Percentiles rank a stretch among this genome's conserved stretches.
Evolutionary conservation across 2,888 invertebrate genomes (phyloP).

Genomic region (Pachymerium ferrugineum): DNA sequence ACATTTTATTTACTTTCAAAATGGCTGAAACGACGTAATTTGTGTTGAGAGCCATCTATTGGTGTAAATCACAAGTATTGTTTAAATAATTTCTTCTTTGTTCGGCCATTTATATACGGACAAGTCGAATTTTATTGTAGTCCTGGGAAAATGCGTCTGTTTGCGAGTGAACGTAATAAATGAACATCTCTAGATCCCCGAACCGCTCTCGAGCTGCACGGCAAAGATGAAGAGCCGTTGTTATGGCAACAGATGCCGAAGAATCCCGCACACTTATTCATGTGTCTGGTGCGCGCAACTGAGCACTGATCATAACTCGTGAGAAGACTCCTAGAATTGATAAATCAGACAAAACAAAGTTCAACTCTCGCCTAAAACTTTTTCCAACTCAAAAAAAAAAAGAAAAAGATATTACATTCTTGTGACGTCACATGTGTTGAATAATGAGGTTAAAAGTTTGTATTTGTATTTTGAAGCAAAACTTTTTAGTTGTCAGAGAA

Average conservation of each 20-base stretch:
- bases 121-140: constrained; percentile 21
- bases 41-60: too few species aligned
- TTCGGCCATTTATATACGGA: neutral
- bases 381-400: too few species aligned
- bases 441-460: neutral
- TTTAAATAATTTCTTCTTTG: neutral
- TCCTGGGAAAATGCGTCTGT: constrained; percentile 12
- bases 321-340: constrained; percentile 5
- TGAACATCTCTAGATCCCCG: constrained; percentile 18
- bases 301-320: constrained; percentile 21
- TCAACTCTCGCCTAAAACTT: too few species aligned
- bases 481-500: neutral
- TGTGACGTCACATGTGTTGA: too few species aligned
- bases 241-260: constrained; percentile 18
- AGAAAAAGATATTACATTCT: too few species aligned
- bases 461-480: neutral
- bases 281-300: constrained; percentile 10
- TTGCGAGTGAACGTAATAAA: constrained; percentile 15
- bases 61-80: too few species aligned
- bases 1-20: too few species aligned
- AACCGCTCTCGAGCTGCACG: constrained; percentile 12
- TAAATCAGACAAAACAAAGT: constrained; percentile 11
- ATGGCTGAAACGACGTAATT: too few species aligned
- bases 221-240: constrained; percentile 15
- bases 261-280: constrained; percentile 21